Evolutionary conservation across 1,140 invertebrate genomes (phyloP).

Genomic region (Dryas iulia): DNA sequence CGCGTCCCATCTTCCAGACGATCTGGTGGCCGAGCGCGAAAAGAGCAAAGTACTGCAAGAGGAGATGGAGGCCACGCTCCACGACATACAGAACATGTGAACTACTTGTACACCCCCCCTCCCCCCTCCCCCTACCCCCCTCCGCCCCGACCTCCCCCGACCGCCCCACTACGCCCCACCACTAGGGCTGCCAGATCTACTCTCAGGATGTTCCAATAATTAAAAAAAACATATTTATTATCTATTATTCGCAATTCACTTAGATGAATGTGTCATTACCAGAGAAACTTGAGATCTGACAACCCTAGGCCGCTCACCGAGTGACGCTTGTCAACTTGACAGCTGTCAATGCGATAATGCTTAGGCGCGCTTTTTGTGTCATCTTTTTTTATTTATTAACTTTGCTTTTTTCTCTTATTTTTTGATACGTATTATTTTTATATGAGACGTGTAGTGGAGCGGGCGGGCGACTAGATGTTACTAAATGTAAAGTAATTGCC

Average conservation of each 20-base stretch:
- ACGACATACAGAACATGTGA: slow-evolving; percentile 99
- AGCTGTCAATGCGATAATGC: slow-evolving; percentile 16
- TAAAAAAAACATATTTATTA: not conserved
- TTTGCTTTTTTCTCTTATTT: slow-evolving; percentile 24
- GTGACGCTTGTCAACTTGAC: slow-evolving; percentile 16
- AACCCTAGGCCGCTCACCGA: slow-evolving; percentile 27
- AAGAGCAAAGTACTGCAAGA: slow-evolving; percentile 98
- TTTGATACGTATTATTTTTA: slow-evolving; percentile 25
- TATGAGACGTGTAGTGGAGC: slow-evolving; percentile 34
- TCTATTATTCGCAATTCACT: too few species aligned
- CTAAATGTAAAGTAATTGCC: slow-evolving; percentile 73
- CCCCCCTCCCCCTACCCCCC: not conserved
- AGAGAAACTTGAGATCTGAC: not conserved
- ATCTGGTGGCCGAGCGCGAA: slow-evolving; percentile 95
- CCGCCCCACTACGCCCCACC: slow-evolving; percentile 34
- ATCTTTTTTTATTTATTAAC: slow-evolving; percentile 40
- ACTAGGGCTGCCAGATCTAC: not conserved
- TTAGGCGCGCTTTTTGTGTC: slow-evolving; percentile 19
- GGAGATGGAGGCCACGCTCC: slow-evolving; percentile 99
- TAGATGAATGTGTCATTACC: not conserved
- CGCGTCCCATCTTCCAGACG: slow-evolving; percentile 88
- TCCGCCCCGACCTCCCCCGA: slow-evolving; percentile 39
- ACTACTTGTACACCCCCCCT: slow-evolving; percentile 43
- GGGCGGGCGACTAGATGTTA: slow-evolving; percentile 67
- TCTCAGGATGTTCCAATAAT: not conserved